Evolutionary conservation across 2,888 invertebrate species (phyloP).

Genomic region (Cheiracanthium punctorium): DNA sequence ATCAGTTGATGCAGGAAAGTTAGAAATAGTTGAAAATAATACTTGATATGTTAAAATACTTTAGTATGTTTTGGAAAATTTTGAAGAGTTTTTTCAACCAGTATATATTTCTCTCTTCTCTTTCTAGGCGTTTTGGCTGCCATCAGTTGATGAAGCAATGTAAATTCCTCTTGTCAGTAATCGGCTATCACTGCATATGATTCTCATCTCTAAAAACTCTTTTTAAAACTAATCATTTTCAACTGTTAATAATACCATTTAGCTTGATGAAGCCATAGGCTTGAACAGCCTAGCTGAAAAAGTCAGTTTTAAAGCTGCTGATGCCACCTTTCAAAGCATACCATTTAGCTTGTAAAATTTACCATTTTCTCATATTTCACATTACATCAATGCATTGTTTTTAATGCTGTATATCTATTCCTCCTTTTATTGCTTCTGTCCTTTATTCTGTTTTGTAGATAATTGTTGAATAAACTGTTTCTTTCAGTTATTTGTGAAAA

Average conservation of each 20-base stretch:
- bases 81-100: too few relatives aligned
- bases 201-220: neutral
- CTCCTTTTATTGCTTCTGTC: constrained; percentile 58
- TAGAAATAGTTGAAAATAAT: too few relatives aligned
- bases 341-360: constrained; percentile 58
- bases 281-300: too few relatives aligned
- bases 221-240: constrained; percentile 56
- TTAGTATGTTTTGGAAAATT: too few relatives aligned
- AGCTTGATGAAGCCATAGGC: too few relatives aligned
- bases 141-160: constrained; percentile 62
- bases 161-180: neutral
- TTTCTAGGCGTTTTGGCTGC: constrained; percentile 71
- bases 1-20: too few relatives aligned
- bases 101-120: too few relatives aligned
- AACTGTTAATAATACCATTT: constrained; percentile 36
- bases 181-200: neutral
- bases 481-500: constrained; percentile 20
- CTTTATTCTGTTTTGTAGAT: constrained; percentile 63
- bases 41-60: too few relatives aligned
- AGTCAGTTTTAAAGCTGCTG: too few relatives aligned
- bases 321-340: too few relatives aligned
- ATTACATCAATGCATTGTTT: constrained; percentile 44
- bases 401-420: constrained; percentile 34
- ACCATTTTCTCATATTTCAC: constrained; percentile 48
- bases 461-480: constrained; percentile 36